Conservation (phyloP, 2,797 vertebrate genomes). For the Bucorvus abyssinicus region DNA sequence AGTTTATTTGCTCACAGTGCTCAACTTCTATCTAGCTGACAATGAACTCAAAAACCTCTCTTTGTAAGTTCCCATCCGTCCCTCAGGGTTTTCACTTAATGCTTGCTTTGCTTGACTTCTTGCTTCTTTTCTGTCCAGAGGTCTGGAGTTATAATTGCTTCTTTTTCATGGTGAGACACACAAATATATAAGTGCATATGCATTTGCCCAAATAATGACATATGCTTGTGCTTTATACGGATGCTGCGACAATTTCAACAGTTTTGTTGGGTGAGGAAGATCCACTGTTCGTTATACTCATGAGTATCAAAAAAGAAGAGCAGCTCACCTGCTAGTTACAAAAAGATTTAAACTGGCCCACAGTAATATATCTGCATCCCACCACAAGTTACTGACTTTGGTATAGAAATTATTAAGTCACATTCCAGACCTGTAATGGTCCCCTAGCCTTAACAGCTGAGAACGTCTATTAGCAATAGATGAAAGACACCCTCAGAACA, state of each 20-base stretch:
- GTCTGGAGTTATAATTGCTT: neutral
- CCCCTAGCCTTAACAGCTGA: neutral
- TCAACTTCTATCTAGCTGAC: neutral
- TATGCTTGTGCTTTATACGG: neutral
- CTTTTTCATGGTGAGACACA: neutral
- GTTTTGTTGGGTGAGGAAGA: neutral
- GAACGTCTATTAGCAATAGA: neutral
- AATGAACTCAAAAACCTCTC: neutral
- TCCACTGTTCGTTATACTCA: neutral
- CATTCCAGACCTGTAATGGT: neutral
- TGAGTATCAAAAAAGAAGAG: neutral
- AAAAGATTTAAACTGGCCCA: neutral
- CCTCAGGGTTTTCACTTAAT: neutral
- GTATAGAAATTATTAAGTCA: neutral
- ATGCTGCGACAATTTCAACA: neutral
- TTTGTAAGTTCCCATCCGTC: neutral
- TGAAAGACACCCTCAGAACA: neutral
- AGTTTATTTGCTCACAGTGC: slow-evolving; percentile 5
- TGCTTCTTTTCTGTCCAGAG: neutral
- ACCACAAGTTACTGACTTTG: neutral
- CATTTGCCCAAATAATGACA: neutral
- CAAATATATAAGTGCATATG: neutral
- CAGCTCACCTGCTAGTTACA: neutral
- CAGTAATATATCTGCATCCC: neutral
- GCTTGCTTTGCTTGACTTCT: neutral